These are phyloP conservation scores for Tigriopus californicus DNA, from an alignment of 2,888 invertebrate genomes.

Conservation along the genomic window DNA sequence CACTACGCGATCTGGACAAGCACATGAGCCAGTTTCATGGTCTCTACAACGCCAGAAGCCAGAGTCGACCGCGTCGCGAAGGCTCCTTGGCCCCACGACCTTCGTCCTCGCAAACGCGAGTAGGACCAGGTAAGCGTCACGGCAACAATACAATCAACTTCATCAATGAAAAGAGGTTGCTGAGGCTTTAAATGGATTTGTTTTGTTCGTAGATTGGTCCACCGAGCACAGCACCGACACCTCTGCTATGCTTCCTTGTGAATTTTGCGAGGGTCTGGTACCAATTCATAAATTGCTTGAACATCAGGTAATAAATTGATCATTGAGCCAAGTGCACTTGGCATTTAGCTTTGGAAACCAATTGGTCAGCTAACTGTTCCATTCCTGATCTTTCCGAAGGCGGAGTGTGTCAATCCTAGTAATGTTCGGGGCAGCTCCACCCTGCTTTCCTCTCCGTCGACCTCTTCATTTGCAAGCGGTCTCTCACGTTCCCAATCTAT, in stretches of 20 bases:
- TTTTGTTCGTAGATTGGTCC: too few relatives aligned
- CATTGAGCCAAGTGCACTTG: neutral
- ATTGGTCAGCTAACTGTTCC: neutral
- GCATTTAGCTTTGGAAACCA: neutral
- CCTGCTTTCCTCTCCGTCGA: neutral
- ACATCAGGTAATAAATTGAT: slow-evolving; percentile 7
- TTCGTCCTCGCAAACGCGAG: too few relatives aligned
- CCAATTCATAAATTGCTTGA: slow-evolving; percentile 11
- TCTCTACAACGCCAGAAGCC: too few relatives aligned
- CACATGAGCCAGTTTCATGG: slow-evolving; percentile 32
- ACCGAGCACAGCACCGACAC: too few relatives aligned
- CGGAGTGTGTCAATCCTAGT: slow-evolving; percentile 14
- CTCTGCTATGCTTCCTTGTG: slow-evolving; percentile 10
- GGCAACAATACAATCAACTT: too few relatives aligned
- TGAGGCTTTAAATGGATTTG: too few relatives aligned
- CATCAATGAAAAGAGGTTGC: too few relatives aligned
- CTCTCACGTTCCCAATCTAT: slow-evolving; percentile 1
- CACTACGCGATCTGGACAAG: slow-evolving; percentile 45
- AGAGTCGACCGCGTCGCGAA: too few relatives aligned
- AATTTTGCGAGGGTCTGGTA: slow-evolving; percentile 15
- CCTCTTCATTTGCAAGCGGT: neutral
- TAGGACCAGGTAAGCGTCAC: too few relatives aligned
- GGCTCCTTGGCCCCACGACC: too few relatives aligned
- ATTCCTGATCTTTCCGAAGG: neutral
- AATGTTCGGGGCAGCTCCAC: slow-evolving; percentile 6